A percentile compares a stretch with the other conserved stretches of the same genome.
phyloP scores from a whole-genome alignment of 2,797 vertebrate genomes.

The Dermochelys coriacea region DNA sequence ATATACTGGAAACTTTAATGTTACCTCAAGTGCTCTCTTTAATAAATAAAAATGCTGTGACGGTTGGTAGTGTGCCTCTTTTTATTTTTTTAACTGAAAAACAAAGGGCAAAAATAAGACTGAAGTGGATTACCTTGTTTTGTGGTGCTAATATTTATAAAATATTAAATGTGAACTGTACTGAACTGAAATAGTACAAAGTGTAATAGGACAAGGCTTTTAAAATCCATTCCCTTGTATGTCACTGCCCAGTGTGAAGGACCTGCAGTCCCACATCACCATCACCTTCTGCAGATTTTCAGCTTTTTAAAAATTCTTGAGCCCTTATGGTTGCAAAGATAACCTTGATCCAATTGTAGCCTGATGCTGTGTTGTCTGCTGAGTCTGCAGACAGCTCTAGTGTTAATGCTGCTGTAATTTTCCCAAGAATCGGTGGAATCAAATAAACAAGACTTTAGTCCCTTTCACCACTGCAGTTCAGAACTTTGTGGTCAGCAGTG shows the following conservation, averaged over 20 bases:
- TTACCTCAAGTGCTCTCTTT: background rate
- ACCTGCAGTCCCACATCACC: background rate
- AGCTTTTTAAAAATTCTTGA: background rate
- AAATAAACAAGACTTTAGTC: background rate
- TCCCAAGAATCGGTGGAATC: background rate
- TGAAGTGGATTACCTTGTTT: background rate
- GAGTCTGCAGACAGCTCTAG: background rate
- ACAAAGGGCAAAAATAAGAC: background rate
- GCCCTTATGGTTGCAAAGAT: too few species aligned
- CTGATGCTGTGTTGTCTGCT: background rate
- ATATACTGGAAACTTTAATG: background rate
- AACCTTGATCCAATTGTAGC: background rate
- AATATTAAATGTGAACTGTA: background rate
- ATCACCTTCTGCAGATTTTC: background rate
- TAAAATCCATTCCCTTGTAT: background rate
- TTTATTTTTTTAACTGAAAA: background rate
- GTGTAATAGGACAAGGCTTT: background rate
- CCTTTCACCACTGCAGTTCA: background rate
- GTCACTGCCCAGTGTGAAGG: background rate
- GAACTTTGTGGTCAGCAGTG: background rate
- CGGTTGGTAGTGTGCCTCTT: background rate
- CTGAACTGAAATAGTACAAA: background rate
- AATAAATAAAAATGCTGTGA: constrained; percentile 3
- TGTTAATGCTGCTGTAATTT: background rate
- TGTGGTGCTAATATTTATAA: background rate